Base-by-base conservation (phyloP, 2,888 invertebrate genomes). In the Quadroppia sp. region DNA sequence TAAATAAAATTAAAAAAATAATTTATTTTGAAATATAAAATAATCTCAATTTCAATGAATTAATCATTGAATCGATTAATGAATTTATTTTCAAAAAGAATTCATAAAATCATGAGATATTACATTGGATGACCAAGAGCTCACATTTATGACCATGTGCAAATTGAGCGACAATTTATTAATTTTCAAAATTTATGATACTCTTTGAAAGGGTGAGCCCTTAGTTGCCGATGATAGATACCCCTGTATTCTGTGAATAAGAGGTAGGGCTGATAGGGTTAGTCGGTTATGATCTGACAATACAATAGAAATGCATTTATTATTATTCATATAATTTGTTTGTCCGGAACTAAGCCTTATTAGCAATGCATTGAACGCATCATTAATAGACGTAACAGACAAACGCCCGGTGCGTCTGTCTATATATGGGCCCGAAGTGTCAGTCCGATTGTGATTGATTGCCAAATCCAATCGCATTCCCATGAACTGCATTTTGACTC, bases 261-360 rank as follows among this genome's bases (percentile, higher is more conserved):
- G 4, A 53, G 23, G 53, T 53, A 13, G 53, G 53, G 23, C 53
- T 25, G 25, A 53, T 11, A 53, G 53, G 53, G 25, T 53, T 53
- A 1, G 13, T 6, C 11, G 25, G 53, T 25, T 53, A 25, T 11
- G 25, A 53, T n/a, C 25, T n/a, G 23, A 25, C 11, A 53, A 25
- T 25, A 53, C 20, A 53, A 53, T 25, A 25, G 25, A 25, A 23
- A 25, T 53, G 23, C 11, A 25, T 53, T 53, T 25, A 25, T 53
- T 61, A 61, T 61, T 61, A 61, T 61, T 61, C 36, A 61, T 30
- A 36, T 61, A 61, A 61, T 61, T 61, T 61, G 61, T 61, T 53
- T 61, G 61, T 61, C 36, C 13, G 61, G 61, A 61, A 61, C 61
- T 61, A 61, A 61, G 61, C 61, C 61, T 61, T 61, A 61, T 61